Evolutionary conservation across 2,888 invertebrate genomes (phyloP).

Genomic region (Melinaea menophilus): DNA sequence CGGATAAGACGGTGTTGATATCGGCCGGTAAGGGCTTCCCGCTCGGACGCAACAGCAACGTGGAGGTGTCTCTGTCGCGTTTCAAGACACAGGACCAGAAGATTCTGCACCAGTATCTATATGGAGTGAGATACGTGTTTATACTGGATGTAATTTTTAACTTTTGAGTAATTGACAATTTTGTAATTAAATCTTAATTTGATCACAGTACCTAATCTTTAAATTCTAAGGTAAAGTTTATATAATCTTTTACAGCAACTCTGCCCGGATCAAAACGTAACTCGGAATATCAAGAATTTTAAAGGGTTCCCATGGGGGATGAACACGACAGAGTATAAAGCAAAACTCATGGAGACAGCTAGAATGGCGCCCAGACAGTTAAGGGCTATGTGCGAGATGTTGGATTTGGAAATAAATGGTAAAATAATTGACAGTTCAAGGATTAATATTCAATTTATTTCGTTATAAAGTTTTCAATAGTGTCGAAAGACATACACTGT

Average conservation of each 20-base stretch:
- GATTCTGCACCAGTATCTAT: conserved; percentile 81
- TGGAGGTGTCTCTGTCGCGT: conserved; percentile 79
- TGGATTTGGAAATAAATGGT: conserved; percentile 85
- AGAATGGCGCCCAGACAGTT: conserved; percentile 82
- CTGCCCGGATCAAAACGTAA: conserved; percentile 79
- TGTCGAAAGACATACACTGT: too few relatives aligned
- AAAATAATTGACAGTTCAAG: not conserved
- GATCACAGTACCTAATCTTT: too few relatives aligned
- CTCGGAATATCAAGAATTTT: conserved; percentile 88
- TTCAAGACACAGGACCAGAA: conserved; percentile 84
- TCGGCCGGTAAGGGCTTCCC: conserved; percentile 81
- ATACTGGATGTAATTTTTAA: not conserved
- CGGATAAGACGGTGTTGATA: conserved; percentile 72
- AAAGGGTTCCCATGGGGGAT: conserved; percentile 88
- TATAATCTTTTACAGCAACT: conserved; percentile 55
- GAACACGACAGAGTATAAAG: conserved; percentile 86
- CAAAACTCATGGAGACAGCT: conserved; percentile 80
- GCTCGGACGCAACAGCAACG: conserved; percentile 82
- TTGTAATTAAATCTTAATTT: too few relatives aligned
- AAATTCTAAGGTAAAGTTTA: not conserved
- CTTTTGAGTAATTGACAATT: not conserved
- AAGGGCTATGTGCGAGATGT: conserved; percentile 84
- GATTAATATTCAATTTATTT: too few relatives aligned
- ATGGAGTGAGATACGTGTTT: conserved; percentile 66
- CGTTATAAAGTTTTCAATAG: too few relatives aligned